These are phyloP conservation scores for Drosophila arizonae DNA, from an alignment of 1,140 invertebrate species.

Conservation along the genomic window DNA sequence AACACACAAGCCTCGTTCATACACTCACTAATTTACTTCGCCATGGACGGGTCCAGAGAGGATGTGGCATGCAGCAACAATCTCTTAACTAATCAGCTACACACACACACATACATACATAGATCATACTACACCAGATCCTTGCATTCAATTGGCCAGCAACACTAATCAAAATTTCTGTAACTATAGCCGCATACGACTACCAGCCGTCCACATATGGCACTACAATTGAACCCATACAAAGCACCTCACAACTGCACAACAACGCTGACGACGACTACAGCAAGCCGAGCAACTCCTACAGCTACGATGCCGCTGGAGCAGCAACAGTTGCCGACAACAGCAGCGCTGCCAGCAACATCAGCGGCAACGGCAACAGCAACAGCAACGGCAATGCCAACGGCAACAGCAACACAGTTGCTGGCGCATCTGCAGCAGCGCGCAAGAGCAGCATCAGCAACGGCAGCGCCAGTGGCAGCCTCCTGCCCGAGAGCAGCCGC, in stretches of 20 bases:
- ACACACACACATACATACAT: constrained; percentile 8
- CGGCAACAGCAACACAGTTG: constrained; percentile 39
- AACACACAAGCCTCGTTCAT: neutral
- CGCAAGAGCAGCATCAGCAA: constrained; percentile 61
- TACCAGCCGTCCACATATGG: constrained; percentile 82
- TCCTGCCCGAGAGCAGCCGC: constrained; percentile 40
- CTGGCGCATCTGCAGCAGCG: constrained; percentile 35
- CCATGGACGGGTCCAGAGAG: no score
- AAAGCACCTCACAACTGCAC: constrained; percentile 72
- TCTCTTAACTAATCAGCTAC: neutral
- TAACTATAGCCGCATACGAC: constrained; percentile 78
- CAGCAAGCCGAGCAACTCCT: constrained; percentile 43
- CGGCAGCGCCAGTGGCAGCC: constrained; percentile 12
- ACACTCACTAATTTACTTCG: no score
- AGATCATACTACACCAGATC: neutral
- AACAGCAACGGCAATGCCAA: constrained; percentile 24
- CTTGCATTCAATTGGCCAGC: constrained; percentile 51
- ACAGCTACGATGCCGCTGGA: constrained; percentile 48
- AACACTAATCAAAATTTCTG: constrained; percentile 70
- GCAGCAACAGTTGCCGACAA: neutral
- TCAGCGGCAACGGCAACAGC: constrained; percentile 33
- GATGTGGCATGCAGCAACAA: neutral
- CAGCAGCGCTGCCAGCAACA: neutral
- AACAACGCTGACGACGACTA: constrained; percentile 63
- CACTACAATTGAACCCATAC: constrained; percentile 74